Conservation (phyloP, 1,140 invertebrate species). For the Lepidostoma basale region DNA sequence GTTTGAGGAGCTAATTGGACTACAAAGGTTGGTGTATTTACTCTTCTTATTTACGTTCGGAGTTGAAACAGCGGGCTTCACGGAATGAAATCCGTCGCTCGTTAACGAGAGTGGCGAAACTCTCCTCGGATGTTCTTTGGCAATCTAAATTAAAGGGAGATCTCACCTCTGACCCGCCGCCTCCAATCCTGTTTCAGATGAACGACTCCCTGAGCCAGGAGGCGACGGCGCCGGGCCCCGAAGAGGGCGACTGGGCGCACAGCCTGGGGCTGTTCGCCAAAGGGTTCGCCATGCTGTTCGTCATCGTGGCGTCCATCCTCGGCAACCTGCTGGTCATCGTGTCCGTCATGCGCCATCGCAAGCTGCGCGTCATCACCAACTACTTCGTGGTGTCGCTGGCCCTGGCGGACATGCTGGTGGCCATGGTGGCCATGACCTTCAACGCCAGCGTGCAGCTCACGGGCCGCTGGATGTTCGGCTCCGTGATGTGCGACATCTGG, state of each 20-base stretch:
- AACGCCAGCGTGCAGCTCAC: constrained; percentile 86
- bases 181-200: too few relatives aligned
- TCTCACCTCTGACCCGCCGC: too few relatives aligned
- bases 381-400: constrained; percentile 93
- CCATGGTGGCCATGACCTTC: constrained; percentile 93
- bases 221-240: not conserved
- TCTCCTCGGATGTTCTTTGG: too few relatives aligned
- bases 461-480: constrained; percentile 82
- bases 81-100: too few relatives aligned
- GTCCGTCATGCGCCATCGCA: constrained; percentile 78
- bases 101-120: too few relatives aligned
- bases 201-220: too few relatives aligned
- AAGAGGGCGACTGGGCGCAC: constrained; percentile 56
- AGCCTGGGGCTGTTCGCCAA: constrained; percentile 59
- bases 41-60: too few relatives aligned
- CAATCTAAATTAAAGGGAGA: too few relatives aligned
- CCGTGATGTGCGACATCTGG: constrained; percentile 91
- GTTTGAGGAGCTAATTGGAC: too few relatives aligned
- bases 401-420: constrained; percentile 88
- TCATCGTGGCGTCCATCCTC: constrained; percentile 78
- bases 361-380: constrained; percentile 90
- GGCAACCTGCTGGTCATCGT: constrained; percentile 83
- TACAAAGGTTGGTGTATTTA: too few relatives aligned
- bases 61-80: too few relatives aligned
- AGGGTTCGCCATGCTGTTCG: constrained; percentile 68